These are phyloP conservation scores for Paralinhomoeus sp. DNA, from an alignment of 2,888 invertebrate species.

Conservation along the genomic window DNA sequence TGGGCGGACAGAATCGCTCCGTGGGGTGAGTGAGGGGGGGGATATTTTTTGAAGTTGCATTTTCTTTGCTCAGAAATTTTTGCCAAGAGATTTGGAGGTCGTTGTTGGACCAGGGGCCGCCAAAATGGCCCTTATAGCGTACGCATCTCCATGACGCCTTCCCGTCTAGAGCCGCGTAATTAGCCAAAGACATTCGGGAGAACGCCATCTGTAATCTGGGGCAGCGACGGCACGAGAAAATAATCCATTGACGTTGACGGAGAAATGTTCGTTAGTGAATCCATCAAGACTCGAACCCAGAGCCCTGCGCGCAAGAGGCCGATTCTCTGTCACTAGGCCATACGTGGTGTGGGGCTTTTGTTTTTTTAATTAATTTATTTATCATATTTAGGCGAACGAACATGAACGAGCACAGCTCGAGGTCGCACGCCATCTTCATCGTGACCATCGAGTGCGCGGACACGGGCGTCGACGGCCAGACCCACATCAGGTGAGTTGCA, in stretches of 20 bases:
- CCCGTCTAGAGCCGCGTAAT: too few relatives aligned
- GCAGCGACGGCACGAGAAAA: too few relatives aligned
- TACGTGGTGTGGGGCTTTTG: background rate
- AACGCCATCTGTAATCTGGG: too few relatives aligned
- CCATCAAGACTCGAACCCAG: too few relatives aligned
- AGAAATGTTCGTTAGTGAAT: too few relatives aligned
- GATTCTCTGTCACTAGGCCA: too few relatives aligned
- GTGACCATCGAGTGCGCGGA: constrained; percentile 82
- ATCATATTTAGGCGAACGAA: constrained; percentile 38
- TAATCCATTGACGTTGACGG: too few relatives aligned
- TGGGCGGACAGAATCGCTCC: constrained; percentile 79
- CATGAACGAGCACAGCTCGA: constrained; percentile 80
- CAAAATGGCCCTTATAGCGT: background rate
- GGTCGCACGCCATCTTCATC: constrained; percentile 89
- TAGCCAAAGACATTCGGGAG: too few relatives aligned
- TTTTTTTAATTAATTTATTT: background rate
- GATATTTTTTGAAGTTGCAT: background rate
- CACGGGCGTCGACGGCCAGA: constrained; percentile 38
- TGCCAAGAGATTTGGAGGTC: background rate
- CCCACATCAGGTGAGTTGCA: constrained; percentile 39
- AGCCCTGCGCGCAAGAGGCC: too few relatives aligned
- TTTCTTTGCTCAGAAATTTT: background rate
- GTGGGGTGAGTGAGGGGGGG: constrained; percentile 40
- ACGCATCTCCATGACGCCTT: background rate
- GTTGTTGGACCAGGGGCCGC: background rate